phyloP scores from a whole-genome alignment of 2,113 vertebrate genomes.

The Apteryx owenii region DNA sequence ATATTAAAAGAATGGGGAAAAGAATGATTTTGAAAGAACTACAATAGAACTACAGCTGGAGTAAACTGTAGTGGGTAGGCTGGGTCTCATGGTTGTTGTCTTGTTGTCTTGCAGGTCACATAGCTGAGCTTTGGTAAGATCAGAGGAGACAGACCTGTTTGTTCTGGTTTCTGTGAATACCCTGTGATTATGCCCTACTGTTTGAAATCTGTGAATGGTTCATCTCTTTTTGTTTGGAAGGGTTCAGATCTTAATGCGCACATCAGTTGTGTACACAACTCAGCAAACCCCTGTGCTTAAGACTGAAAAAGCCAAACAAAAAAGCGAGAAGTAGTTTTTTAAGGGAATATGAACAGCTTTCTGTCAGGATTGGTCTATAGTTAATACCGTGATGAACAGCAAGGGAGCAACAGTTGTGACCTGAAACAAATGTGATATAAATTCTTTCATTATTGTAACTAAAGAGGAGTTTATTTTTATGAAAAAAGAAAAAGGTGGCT shows the following conservation, averaged over 20 bases:
- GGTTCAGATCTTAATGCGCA: background rate
- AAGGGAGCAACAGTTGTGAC: background rate
- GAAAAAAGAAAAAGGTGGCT: background rate
- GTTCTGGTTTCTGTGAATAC: background rate
- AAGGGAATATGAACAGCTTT: background rate
- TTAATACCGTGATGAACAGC: background rate
- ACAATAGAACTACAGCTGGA: background rate
- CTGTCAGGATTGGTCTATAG: background rate
- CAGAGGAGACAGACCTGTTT: background rate
- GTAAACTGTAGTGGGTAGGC: background rate
- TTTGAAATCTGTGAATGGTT: background rate
- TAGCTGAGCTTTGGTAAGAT: background rate
- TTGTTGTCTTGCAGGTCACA: background rate
- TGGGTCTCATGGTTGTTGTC: background rate
- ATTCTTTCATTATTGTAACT: background rate
- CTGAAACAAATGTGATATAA: background rate
- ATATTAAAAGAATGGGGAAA: accelerated
- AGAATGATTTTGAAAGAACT: background rate
- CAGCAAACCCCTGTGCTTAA: background rate
- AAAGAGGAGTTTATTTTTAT: accelerated
- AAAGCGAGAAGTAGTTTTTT: background rate
- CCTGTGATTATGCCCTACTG: background rate
- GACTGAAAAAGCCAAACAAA: background rate
- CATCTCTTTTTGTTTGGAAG: background rate
- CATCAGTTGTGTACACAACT: background rate